Evolutionary conservation across 2,888 invertebrate species (phyloP).

Genomic region (Gandaritis pyraliata): DNA sequence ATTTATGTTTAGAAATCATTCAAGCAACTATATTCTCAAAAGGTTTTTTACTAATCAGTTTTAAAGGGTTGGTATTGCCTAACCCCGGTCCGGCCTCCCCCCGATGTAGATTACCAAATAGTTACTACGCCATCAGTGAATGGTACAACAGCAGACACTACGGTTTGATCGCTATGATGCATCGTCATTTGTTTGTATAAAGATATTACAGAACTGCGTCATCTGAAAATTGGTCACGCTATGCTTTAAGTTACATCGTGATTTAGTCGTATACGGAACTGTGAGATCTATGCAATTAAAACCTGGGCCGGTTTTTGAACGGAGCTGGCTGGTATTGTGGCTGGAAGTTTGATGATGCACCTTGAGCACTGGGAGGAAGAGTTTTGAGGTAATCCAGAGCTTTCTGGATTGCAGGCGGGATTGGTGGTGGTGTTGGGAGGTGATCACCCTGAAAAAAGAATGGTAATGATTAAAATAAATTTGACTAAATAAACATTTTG

Average conservation of each 20-base stretch:
- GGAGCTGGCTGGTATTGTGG: slow-evolving; percentile 63
- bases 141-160: too few species aligned
- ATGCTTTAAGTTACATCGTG: not conserved
- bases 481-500: not conserved
- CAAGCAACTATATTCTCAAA: too few species aligned
- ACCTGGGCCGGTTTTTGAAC: slow-evolving; percentile 60
- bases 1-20: too few species aligned
- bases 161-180: too few species aligned
- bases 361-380: slow-evolving; percentile 77
- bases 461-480: not conserved
- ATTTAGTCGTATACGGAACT: not conserved
- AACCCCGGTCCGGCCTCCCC: too few species aligned
- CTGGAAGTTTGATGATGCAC: slow-evolving; percentile 64
- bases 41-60: too few species aligned
- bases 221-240: not conserved
- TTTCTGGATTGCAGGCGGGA: slow-evolving; percentile 89
- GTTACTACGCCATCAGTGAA: too few species aligned
- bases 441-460: slow-evolving; percentile 85
- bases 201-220: too few species aligned
- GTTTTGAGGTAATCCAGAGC: slow-evolving; percentile 86
- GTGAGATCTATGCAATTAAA: slow-evolving; percentile 42
- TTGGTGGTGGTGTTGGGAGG: slow-evolving; percentile 92
- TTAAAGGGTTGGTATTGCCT: too few species aligned
- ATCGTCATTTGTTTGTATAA: too few species aligned
- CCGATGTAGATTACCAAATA: too few species aligned